These are phyloP conservation scores for Rhinichthys klamathensis DNA, from an alignment of 2,113 vertebrate species.

Conservation along the genomic window DNA sequence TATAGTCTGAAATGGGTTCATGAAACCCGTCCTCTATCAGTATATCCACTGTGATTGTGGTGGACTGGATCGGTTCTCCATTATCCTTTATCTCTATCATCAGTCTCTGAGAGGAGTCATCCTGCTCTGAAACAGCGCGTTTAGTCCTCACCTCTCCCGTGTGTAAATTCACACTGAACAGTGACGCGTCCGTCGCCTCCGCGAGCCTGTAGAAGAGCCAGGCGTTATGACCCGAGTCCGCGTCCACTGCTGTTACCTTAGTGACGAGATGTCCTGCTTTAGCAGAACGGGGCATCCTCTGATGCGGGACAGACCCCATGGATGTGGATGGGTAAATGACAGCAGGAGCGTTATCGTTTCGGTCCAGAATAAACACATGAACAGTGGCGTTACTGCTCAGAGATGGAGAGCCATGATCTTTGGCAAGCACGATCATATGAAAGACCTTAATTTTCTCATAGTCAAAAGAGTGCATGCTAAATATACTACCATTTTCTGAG, in stretches of 20 bases:
- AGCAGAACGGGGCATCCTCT: constrained; percentile 77
- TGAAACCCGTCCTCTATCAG: constrained; percentile 60
- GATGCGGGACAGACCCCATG: constrained; percentile 64
- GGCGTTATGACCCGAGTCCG: constrained; percentile 85
- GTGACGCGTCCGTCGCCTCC: constrained; percentile 77
- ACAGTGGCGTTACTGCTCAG: constrained; percentile 75
- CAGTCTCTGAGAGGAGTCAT: constrained; percentile 76
- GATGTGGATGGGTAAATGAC: constrained; percentile 78
- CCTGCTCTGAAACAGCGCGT: constrained; percentile 76
- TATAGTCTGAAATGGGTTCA: constrained; percentile 60
- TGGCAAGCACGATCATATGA: constrained; percentile 75
- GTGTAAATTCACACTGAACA: constrained; percentile 79
- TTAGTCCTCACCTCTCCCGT: constrained; percentile 83
- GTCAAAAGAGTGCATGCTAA: constrained; percentile 73
- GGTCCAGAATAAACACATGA: constrained; percentile 75
- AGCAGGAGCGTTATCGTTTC: constrained; percentile 78
- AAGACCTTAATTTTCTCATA: constrained; percentile 79
- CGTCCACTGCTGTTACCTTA: constrained; percentile 86
- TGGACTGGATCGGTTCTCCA: constrained; percentile 79
- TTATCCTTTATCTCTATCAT: constrained; percentile 81
- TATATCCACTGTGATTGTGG: constrained; percentile 73
- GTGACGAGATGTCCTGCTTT: constrained; percentile 82
- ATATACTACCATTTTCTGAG: constrained; percentile 74
- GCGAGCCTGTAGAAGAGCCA: constrained; percentile 81
- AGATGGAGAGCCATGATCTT: constrained; percentile 74